Evolutionary conservation across 2,888 invertebrate species (phyloP).

Genomic region (Nephrotoma flavescens): DNA sequence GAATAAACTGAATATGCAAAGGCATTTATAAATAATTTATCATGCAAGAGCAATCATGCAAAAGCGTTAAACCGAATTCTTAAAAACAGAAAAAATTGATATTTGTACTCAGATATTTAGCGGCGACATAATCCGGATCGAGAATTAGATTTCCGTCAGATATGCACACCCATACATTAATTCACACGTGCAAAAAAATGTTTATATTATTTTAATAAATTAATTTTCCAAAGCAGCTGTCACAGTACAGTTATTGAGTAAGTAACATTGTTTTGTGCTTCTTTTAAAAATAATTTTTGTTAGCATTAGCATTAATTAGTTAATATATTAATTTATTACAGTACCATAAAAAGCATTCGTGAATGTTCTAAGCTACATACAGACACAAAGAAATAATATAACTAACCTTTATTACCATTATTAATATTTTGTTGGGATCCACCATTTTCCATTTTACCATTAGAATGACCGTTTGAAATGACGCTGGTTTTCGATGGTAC

Average conservation of each 20-base stretch:
- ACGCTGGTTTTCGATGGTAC: constrained; percentile 14
- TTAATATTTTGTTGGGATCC: not conserved
- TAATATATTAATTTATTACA: not conserved
- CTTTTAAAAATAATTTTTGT: not conserved
- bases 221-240: not conserved
- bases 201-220: not conserved
- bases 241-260: not conserved
- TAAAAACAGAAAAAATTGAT: not conserved
- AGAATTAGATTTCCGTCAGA: not conserved
- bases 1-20: not conserved
- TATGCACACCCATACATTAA: not conserved
- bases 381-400: not conserved
- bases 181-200: not conserved
- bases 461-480: constrained; percentile 18
- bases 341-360: not conserved
- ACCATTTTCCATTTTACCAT: constrained; percentile 7
- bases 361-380: not conserved
- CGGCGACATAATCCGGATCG: not conserved
- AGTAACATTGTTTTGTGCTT: not conserved
- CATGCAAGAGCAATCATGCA: not conserved
- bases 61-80: not conserved
- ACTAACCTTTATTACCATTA: constrained; percentile 8
- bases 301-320: not conserved
- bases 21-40: not conserved
- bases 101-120: not conserved